These are phyloP conservation scores for Drosophila siamana DNA, from an alignment of 2,888 invertebrate genomes.

Conservation along the genomic window DNA sequence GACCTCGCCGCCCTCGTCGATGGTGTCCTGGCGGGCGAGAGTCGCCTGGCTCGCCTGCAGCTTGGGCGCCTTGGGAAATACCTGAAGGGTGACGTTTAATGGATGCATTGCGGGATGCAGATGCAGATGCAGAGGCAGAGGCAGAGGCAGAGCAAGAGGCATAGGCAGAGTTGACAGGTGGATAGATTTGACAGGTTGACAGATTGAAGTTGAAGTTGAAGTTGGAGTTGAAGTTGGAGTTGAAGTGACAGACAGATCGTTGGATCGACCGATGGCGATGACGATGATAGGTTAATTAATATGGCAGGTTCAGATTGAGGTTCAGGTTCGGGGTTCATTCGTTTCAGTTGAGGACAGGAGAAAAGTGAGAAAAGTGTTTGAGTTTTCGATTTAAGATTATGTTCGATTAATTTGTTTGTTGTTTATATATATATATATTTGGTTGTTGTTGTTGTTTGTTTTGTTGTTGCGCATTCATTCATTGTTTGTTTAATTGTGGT, in stretches of 20 bases:
- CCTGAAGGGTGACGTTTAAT: slow-evolving; percentile 82
- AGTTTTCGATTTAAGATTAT: slow-evolving; percentile 39
- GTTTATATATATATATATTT: background rate
- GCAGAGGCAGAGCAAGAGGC: slow-evolving; percentile 15
- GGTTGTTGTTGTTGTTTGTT: slow-evolving; percentile 39
- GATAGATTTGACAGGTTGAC: slow-evolving; percentile 34
- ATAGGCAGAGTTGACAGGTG: slow-evolving; percentile 30
- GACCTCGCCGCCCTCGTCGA: slow-evolving; percentile 89
- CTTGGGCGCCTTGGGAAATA: slow-evolving; percentile 90
- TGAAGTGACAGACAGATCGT: background rate
- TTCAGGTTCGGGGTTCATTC: slow-evolving; percentile 25
- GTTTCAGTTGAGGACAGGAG: slow-evolving; percentile 41
- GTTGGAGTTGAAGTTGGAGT: background rate
- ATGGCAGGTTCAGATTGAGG: slow-evolving; percentile 5
- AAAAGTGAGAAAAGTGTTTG: slow-evolving; percentile 43
- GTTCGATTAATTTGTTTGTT: slow-evolving; percentile 30
- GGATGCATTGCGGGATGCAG: slow-evolving; percentile 52
- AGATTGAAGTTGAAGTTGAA: slow-evolving; percentile 11
- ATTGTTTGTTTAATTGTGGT: slow-evolving; percentile 44
- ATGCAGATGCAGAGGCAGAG: slow-evolving; percentile 34
- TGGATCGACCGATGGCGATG: background rate
- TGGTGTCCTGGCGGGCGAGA: slow-evolving; percentile 90
- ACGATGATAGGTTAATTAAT: background rate
- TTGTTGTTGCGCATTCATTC: slow-evolving; percentile 9
- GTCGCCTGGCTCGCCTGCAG: slow-evolving; percentile 87